phyloP scores from a whole-genome alignment of 2,113 vertebrate genomes.

The Eulacestoma nigropectus region DNA sequence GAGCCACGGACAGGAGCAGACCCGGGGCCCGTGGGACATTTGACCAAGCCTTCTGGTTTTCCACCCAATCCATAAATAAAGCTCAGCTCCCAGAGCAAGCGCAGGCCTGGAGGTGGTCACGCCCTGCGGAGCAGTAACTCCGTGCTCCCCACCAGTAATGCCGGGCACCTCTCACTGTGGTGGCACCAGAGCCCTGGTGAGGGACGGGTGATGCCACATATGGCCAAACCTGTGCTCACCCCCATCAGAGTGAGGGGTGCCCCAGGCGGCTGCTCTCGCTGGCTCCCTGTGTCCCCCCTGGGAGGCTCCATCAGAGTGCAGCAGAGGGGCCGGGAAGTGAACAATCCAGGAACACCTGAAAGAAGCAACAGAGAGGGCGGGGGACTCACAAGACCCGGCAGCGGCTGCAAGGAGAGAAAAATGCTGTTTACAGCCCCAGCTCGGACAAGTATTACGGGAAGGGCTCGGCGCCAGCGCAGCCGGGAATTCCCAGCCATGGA shows the following conservation, averaged over 20 bases:
- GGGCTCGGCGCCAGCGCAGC: neutral
- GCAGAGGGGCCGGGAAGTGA: neutral
- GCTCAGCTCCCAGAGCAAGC: neutral
- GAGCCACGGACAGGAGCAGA: neutral
- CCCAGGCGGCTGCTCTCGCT: fast-evolving
- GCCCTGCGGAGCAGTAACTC: neutral
- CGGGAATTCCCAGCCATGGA: neutral
- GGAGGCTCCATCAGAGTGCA: neutral
- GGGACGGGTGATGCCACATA: fast-evolving
- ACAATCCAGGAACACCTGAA: neutral
- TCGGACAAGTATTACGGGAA: neutral
- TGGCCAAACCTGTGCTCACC: neutral
- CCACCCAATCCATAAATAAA: neutral
- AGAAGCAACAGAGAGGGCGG: neutral
- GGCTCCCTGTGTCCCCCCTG: fast-evolving
- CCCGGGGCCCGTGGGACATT: neutral
- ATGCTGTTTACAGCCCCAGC: neutral
- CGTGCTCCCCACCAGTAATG: fast-evolving
- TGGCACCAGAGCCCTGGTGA: neutral
- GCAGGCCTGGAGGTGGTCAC: neutral
- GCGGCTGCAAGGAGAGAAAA: neutral
- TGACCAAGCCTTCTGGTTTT: neutral
- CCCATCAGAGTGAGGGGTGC: fast-evolving
- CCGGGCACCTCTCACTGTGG: fast-evolving
- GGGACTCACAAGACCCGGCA: neutral